Base-by-base conservation (phyloP, 2,888 invertebrate genomes). In the Mythimna loreyi region DNA sequence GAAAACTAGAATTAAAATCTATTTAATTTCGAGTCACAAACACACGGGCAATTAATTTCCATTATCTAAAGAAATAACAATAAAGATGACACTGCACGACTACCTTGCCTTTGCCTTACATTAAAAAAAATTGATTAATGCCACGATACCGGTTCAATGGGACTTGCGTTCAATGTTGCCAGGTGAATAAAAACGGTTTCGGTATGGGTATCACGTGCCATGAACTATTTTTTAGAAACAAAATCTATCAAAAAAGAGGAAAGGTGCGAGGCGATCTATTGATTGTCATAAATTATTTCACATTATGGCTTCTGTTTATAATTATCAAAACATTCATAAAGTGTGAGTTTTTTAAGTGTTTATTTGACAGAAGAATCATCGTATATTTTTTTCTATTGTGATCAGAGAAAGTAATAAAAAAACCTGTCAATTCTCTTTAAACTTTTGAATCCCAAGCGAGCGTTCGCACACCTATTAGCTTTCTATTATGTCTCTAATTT, bases 11-110 rank as follows among this genome's bases (percentile, higher is more conserved):
- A 69, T 66, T 72, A 60, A 80, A 79, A 77, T 65, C 74, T 49
- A 81, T 86, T 83, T 66, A 74, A 80, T 85, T 85, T 82, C 83
- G 47, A 73, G 53, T 72, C 72, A 73, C 65, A 73, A 56, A 57
- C 75, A 67, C 49, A 65, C 36, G 43, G 40, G 67, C 80, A 77
- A 85, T 84, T 82, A 83, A 83, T 85, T 80, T 80, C 67, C 67
- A 75, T 80, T 85, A 85, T 87, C 81, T 81, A 61, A 65, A 73
- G 78, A 68, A 72, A 76, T 76, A 82, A 83, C 72, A 80, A 85
- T 85, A 82, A 81, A 83, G 65, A 76, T 82, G 83, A 85, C 78
- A 82, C 62, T 30, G 55, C 43, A 67, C 40, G 61, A 66, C 75
- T 77, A 70, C 70, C 70, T 72, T 62, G 50, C 69, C 72, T 69